Conservation (phyloP, 2,888 invertebrate species). For the Argyresthia goedartella region DNA sequence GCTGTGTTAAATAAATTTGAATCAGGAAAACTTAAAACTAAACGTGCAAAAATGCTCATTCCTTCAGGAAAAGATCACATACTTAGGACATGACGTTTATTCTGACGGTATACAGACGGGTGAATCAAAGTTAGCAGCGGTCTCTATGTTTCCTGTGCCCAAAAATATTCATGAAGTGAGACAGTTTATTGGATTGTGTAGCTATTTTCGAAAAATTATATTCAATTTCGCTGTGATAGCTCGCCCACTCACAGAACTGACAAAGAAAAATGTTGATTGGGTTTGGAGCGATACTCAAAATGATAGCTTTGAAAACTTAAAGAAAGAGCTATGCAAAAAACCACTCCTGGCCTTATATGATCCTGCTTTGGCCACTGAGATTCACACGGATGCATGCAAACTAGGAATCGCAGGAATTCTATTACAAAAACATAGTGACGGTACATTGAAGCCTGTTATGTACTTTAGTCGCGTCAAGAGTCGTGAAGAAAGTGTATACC, state of each 20-base stretch:
- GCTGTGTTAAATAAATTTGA: neutral
- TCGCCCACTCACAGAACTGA: constrained; percentile 13
- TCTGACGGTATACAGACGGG: constrained; percentile 1
- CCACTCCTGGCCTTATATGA: constrained; percentile 17
- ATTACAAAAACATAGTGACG: constrained; percentile 12
- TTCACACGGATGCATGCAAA: constrained; percentile 24
- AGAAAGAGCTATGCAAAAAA: constrained; percentile 9
- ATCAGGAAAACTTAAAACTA: neutral
- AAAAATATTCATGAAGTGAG: constrained; percentile 10
- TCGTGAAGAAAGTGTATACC: constrained; percentile 7
- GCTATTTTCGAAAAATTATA: constrained; percentile 15
- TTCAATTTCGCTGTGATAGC: constrained; percentile 13
- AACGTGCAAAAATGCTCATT: constrained; percentile 3
- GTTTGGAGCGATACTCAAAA: constrained; percentile 11
- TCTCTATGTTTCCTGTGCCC: constrained; percentile 10
- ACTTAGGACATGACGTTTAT: constrained; percentile 2
- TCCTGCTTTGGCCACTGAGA: constrained; percentile 11
- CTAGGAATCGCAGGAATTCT: constrained; percentile 20
- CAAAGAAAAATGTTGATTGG: constrained; percentile 11
- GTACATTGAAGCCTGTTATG: constrained; percentile 13
- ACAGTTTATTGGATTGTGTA: constrained; percentile 13
- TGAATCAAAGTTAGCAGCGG: constrained; percentile 3
- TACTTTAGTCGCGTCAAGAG: constrained; percentile 21
- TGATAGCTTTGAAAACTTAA: constrained; percentile 13
- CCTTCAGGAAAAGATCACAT: constrained; percentile 1